phyloP scores from a whole-genome alignment of 2,888 invertebrate species.

The Sinopyrophorus schimmeli region DNA sequence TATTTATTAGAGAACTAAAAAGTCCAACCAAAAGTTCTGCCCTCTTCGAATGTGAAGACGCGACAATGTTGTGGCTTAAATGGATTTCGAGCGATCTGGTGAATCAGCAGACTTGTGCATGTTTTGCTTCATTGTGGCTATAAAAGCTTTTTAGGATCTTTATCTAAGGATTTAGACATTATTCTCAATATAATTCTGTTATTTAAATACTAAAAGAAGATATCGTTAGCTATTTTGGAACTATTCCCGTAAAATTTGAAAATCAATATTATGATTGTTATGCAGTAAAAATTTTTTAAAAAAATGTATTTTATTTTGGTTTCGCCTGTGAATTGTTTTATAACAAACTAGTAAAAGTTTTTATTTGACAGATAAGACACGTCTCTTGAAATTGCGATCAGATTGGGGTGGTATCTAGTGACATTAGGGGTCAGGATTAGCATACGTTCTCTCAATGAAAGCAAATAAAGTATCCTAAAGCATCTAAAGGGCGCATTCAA shows the following conservation, averaged over 20 bases:
- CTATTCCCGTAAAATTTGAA: no score
- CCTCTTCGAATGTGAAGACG: constrained; percentile 44
- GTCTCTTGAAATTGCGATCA: constrained; percentile 29
- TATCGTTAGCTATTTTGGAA: no score
- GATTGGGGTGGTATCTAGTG: constrained; percentile 34
- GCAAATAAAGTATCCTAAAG: constrained; percentile 37
- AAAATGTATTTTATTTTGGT: no score
- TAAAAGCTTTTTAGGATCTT: constrained; percentile 33
- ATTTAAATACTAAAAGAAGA: no score
- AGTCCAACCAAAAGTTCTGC: constrained; percentile 25
- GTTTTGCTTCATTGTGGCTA: constrained; percentile 31
- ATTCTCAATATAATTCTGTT: no score
- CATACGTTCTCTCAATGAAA: constrained; percentile 38
- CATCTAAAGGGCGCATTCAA: constrained; percentile 37
- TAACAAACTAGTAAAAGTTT: no score
- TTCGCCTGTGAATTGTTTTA: no score
- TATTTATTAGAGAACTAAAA: constrained; percentile 28
- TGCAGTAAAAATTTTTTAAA: no score
- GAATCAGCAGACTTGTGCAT: constrained; percentile 42
- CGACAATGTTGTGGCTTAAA: constrained; percentile 44
- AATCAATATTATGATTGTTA: no score
- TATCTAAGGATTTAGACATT: constrained; percentile 19
- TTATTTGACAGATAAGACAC: constrained; percentile 5
- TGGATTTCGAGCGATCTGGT: constrained; percentile 40
- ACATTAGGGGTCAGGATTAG: constrained; percentile 36